These are phyloP conservation scores for Heliconius eleuchia DNA, from an alignment of 1,140 invertebrate species.

Conservation along the genomic window DNA sequence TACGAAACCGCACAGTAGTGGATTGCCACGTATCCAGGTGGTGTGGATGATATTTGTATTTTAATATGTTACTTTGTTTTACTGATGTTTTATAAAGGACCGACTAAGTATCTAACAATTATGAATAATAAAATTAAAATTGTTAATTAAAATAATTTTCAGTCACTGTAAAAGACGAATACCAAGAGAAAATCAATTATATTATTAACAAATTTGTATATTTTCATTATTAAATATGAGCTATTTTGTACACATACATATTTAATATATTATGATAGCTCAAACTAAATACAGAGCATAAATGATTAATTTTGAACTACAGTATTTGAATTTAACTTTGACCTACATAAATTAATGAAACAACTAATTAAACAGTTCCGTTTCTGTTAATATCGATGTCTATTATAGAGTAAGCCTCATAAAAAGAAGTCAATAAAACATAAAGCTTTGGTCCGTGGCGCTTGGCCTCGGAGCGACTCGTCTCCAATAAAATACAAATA, in stretches of 20 bases:
- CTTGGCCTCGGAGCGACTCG: constrained; percentile 60
- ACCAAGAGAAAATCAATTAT: too few species aligned
- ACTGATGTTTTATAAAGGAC: too few species aligned
- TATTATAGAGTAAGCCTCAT: constrained; percentile 70
- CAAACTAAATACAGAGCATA: not conserved
- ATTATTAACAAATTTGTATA: too few species aligned
- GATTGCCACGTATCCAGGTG: too few species aligned
- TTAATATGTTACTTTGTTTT: too few species aligned
- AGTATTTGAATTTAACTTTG: constrained; percentile 23
- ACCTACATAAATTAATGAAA: constrained; percentile 46
- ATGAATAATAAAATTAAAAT: too few species aligned
- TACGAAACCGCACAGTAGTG: too few species aligned
- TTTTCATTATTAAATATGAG: too few species aligned
- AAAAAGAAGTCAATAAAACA: constrained; percentile 78
- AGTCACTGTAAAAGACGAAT: too few species aligned
- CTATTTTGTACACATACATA: not conserved
- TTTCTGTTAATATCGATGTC: constrained; percentile 65
- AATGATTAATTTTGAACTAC: not conserved
- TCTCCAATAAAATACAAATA: constrained; percentile 81
- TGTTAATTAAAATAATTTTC: too few species aligned
- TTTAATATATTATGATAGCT: not conserved
- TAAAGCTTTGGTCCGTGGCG: constrained; percentile 69
- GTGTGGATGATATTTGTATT: too few species aligned
- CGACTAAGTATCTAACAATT: too few species aligned
- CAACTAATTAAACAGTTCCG: constrained; percentile 56